Conservation (phyloP, 2,888 invertebrate species). For the Calliscelio sp. region DNA sequence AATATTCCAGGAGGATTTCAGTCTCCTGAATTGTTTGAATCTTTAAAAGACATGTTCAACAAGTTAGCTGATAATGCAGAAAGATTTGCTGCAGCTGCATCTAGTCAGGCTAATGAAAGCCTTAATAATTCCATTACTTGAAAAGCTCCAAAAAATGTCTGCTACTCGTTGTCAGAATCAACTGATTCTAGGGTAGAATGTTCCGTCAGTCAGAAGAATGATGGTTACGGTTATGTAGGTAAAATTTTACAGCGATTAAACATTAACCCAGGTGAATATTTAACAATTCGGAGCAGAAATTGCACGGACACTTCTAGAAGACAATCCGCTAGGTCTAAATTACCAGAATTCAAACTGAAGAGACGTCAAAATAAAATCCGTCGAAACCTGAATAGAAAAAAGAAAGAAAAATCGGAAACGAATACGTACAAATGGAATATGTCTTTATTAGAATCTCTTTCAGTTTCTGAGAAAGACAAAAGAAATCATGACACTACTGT, state of each 20-base stretch:
- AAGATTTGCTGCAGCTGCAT: conserved; percentile 52
- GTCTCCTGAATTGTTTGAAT: conserved; percentile 24
- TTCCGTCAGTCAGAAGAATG: conserved; percentile 43
- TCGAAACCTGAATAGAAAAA: conserved; percentile 33
- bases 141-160: conserved; percentile 56
- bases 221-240: conserved; percentile 17
- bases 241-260: conserved; percentile 27
- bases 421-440: conserved; percentile 44
- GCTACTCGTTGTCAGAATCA: conserved; percentile 48
- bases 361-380: conserved; percentile 56
- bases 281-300: neutral
- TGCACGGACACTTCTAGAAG: neutral
- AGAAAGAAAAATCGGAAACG: conserved; percentile 28
- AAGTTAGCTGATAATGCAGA: conserved; percentile 49
- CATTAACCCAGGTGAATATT: conserved; percentile 33
- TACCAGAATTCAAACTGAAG: conserved; percentile 27
- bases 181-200: conserved; percentile 32
- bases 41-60: conserved; percentile 25
- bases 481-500: too few species aligned
- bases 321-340: conserved; percentile 18
- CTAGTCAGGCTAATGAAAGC: conserved; percentile 54
- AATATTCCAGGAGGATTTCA: conserved; percentile 53
- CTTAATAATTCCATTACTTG: conserved; percentile 45
- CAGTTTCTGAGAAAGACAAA: neutral
- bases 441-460: conserved; percentile 29